phyloP scores from a whole-genome alignment of 2,888 invertebrate genomes.

The Gortyna flavago region DNA sequence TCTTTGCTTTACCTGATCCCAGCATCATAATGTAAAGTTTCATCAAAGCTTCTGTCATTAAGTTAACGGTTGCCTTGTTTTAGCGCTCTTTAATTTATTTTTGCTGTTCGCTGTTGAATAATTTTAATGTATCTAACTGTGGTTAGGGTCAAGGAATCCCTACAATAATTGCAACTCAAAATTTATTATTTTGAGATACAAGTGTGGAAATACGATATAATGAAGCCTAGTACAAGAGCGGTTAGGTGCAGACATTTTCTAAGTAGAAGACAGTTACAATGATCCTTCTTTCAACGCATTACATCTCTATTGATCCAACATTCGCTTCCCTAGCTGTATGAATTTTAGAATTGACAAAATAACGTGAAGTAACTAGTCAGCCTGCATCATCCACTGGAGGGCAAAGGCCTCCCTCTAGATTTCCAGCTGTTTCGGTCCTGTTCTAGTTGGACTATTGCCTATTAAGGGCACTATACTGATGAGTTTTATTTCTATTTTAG shows the following conservation, averaged over 20 bases:
- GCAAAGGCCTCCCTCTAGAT: too few relatives aligned
- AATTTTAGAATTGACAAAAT: background rate
- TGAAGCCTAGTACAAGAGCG: background rate
- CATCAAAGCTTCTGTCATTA: background rate
- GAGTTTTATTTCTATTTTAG: constrained; percentile 29
- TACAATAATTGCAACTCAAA: background rate
- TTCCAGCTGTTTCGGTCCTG: background rate
- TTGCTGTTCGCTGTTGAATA: background rate
- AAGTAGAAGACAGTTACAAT: background rate
- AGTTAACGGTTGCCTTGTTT: background rate
- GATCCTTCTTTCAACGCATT: background rate
- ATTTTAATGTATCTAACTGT: too few relatives aligned
- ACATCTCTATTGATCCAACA: background rate
- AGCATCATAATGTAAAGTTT: background rate
- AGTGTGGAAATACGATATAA: background rate
- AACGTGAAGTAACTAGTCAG: background rate
- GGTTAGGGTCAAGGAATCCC: background rate
- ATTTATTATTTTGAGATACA: background rate
- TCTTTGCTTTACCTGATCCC: background rate
- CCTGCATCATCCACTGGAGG: too few relatives aligned
- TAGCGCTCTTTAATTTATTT: background rate
- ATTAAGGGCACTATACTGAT: too few relatives aligned
- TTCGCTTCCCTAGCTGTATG: background rate
- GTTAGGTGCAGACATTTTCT: background rate
- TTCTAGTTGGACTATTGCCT: background rate